Evolutionary conservation across 1,140 invertebrate species (phyloP), one percentile per base, ranked within the genome.

Genomic region (Neodiprion lecontei): DNA sequence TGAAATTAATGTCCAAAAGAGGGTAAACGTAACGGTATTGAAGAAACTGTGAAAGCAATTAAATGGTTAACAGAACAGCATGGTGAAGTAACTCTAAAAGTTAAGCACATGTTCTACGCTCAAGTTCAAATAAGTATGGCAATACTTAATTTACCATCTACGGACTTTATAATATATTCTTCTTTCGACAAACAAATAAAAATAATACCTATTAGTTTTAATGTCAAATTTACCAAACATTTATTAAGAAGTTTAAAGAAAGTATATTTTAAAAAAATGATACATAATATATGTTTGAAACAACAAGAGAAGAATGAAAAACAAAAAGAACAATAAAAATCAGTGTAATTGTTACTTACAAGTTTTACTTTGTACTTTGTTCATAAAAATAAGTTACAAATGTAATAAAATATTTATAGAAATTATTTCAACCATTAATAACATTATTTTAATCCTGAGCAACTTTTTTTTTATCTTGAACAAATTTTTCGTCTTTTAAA

Each of bases 71-170:
- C 47, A 12, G 53, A 50, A 48, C n/a, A 73, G 5, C 17, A 70
- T 70, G 53, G 66, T n/a, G 66, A 53, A 10, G 14, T 72, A 2
- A 21, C 9, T 3, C 53, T 70, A 53, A 74, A 69, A 65, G 40
- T 69, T 49, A 74, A 69, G 23, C 70, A 75, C 48, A 28, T 21
- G 21, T 75, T 72, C 50, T 72, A 72, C 69, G 69, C 70, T 48
- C 74, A 75, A 53, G 48, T 74, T 65, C 73, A 70, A 61, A 14
- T 74, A 9, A 49, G 68, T 9, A 75, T 75, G 74, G 74, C 74
- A 48, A 17, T 75, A 12, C 11, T 75, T 17, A 75, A 75, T 72
- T 12, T 75, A 72, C 17, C 53, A 61, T 17, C 5, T 9, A n/a
- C 70, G 1, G 21, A 75, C 68, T 72, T 75, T 12, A 14, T 75